Evolutionary conservation across 2,113 vertebrate species (phyloP).

Genomic region (Glaucomys volans): DNA sequence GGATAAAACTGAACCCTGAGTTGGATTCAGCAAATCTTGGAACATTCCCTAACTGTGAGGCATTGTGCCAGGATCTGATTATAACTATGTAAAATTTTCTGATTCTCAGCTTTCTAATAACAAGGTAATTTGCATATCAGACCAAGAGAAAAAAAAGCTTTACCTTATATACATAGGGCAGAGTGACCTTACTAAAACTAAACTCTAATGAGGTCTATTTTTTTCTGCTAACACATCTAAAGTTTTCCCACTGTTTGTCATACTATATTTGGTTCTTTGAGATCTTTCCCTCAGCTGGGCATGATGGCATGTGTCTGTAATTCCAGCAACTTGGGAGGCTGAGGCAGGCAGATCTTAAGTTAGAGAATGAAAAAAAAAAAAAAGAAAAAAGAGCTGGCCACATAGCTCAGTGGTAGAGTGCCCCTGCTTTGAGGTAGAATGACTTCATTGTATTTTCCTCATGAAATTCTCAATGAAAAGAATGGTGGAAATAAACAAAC

Average conservation of each 20-base stretch:
- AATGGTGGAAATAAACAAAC: neutral
- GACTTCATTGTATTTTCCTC: neutral
- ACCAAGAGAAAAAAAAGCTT: slow-evolving; percentile 1
- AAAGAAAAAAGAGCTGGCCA: too few species aligned
- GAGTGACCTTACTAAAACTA: neutral
- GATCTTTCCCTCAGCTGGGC: neutral
- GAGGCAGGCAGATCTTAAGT: too few species aligned
- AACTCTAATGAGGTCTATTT: neutral
- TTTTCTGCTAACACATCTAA: neutral
- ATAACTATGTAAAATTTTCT: slow-evolving; percentile 12
- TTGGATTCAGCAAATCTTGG: neutral
- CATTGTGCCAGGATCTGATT: neutral
- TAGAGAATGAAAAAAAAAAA: too few species aligned
- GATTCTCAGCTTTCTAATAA: neutral
- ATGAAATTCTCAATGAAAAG: neutral
- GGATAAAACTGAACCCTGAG: neutral
- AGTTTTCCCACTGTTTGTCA: neutral
- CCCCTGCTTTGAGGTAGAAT: neutral
- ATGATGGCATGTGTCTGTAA: too few species aligned
- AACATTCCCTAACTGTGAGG: neutral
- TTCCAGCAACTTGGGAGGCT: too few species aligned
- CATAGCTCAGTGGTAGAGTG: too few species aligned
- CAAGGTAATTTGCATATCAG: neutral
- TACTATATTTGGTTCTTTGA: neutral
- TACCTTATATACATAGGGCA: neutral